A percentile compares a stretch with the other conserved stretches of the same genome.
Evolutionary conservation across 2,797 vertebrate species (phyloP).

Genomic region (Hafferia zeledoni): DNA sequence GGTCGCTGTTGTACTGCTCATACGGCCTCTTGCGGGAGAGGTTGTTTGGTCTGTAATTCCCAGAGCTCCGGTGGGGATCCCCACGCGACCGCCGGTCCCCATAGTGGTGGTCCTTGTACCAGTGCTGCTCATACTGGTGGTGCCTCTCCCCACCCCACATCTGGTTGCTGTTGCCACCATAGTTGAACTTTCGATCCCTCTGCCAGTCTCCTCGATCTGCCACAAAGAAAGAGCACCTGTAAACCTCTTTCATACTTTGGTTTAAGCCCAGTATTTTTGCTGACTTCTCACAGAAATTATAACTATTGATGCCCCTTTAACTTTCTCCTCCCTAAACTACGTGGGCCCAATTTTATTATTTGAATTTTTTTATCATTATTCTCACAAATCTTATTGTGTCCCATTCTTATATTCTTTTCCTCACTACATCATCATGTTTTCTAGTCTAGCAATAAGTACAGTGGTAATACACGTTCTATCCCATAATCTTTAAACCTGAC

Average conservation of each 20-base stretch:
- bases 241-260: not conserved
- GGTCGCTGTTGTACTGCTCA: conserved; percentile 92
- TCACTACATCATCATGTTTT: not conserved
- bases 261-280: not conserved
- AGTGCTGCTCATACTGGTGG: conserved; percentile 90
- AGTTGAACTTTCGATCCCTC: conserved; percentile 93
- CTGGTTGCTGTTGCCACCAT: conserved; percentile 88
- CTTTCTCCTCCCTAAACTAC: not conserved
- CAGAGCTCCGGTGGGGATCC: conserved; percentile 89
- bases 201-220: conserved; percentile 96
- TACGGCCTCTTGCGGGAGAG: conserved; percentile 91
- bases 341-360: not conserved
- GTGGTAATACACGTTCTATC: not conserved
- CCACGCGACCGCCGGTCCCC: conserved; percentile 86
- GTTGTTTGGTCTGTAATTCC: conserved; percentile 87
- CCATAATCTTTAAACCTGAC: not conserved
- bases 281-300: not conserved
- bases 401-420: not conserved
- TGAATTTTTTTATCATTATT: not conserved
- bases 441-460: not conserved
- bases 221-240: not conserved
- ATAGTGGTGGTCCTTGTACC: conserved; percentile 97
- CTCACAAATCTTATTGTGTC: not conserved
- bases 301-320: not conserved
- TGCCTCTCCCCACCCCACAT: conserved; percentile 93